Evolutionary conservation across 2,888 invertebrate genomes (phyloP).

Genomic region (Dorcus parallelipipedus): DNA sequence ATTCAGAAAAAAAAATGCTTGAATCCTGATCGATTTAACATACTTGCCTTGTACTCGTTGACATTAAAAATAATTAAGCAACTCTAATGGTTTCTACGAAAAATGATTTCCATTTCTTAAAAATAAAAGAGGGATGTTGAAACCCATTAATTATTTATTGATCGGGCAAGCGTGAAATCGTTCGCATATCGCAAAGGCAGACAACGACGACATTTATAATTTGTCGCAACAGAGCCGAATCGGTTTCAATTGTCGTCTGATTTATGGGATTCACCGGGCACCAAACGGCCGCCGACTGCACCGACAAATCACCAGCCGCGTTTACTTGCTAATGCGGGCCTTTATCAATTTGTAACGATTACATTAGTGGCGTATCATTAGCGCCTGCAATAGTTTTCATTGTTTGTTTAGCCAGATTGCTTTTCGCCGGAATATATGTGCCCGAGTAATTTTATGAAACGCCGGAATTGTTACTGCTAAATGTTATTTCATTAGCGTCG

Average conservation of each 20-base stretch:
- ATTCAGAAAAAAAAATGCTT: too few species aligned
- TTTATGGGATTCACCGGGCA: slow-evolving; percentile 13
- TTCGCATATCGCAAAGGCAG: neutral
- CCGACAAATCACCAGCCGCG: neutral
- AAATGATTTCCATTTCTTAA: neutral
- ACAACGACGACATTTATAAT: slow-evolving; percentile 1
- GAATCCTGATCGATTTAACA: too few species aligned
- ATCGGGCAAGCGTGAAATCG: neutral
- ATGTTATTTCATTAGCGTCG: slow-evolving; percentile 1
- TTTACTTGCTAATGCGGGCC: slow-evolving; percentile 20
- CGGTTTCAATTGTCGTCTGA: slow-evolving; percentile 24
- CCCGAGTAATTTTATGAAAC: neutral
- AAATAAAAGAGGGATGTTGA: neutral
- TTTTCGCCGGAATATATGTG: neutral
- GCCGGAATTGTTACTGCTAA: neutral
- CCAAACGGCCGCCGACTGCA: neutral
- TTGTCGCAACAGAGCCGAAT: slow-evolving; percentile 15
- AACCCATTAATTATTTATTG: neutral
- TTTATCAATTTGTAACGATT: slow-evolving; percentile 46
- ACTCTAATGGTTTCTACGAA: too few species aligned
- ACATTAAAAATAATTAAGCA: too few species aligned
- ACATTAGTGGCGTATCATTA: slow-evolving; percentile 33
- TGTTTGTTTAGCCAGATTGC: slow-evolving; percentile 11
- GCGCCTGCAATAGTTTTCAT: slow-evolving; percentile 16
- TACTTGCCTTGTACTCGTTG: too few species aligned